Evolutionary conservation across 2,888 invertebrate species (phyloP), one percentile per base, ranked within the genome.

Genomic region (Nowickia ferox): DNA sequence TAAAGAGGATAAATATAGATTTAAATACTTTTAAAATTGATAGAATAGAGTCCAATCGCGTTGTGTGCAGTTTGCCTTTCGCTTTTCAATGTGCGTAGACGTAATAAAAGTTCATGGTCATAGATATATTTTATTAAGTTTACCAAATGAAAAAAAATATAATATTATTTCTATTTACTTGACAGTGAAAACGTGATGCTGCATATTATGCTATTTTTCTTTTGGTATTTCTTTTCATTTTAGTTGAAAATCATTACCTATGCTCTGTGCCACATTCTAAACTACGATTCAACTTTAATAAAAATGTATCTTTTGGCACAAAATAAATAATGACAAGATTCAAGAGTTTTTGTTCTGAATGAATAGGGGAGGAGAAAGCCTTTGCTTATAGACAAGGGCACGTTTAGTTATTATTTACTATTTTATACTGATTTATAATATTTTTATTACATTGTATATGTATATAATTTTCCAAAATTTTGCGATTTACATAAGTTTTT

Each of bases 81-180:
- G 30, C 11, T 38, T 10, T 46, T 66, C 30, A 1, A 30, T 13
- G 1, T 48, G 5, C 10, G 6, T 4, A 30, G n/a, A 48, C 48
- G 10, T 48, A 48, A 10, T 66, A 48, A 48, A 66, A 30, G 15
- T 48, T 66, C 48, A 66, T 48, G 30, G n/a, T 66, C 48, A 66
- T 30, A 66, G 44, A 48, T 15, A 19, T 19, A 38, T n/a, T 19
- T 22, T 30, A 30, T 30, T 6, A 30, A 30, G 30, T 30, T 30
- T 6, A 30, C 5, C 5, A 30, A 30, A 30, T 30, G 4, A 4
- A 6, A 22, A 9, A 22, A 9, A 30, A 48, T 5, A 6, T 38
- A 30, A 1, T 65, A 46, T 8, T 22, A 22, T 46, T 65, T 51
- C 10, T 9, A 38, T 17, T 68, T 53, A 38, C 38, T 68, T 53